These are phyloP conservation scores for Lineus longissimus DNA, from an alignment of 1,140 invertebrate genomes.

Conservation along the genomic window DNA sequence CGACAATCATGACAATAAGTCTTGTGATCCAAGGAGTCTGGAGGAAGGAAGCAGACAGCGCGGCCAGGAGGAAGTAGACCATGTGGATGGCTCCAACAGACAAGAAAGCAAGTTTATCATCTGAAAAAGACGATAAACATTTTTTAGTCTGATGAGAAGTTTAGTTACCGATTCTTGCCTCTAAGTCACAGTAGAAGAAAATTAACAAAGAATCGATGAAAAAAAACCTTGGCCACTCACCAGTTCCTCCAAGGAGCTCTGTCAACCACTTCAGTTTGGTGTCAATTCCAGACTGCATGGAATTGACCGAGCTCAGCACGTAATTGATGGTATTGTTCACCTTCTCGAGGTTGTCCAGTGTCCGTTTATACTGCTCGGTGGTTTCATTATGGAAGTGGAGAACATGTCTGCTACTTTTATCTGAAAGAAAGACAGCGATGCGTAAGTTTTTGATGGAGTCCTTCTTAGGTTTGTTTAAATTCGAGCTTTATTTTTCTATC, in stretches of 20 bases:
- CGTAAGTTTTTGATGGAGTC: too few relatives aligned
- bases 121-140: constrained; percentile 20
- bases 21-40: constrained; percentile 28
- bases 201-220: too few relatives aligned
- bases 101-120: constrained; percentile 35
- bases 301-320: constrained; percentile 57
- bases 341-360: constrained; percentile 60
- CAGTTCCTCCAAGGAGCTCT: constrained; percentile 58
- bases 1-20: constrained; percentile 24
- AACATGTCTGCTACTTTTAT: constrained; percentile 57
- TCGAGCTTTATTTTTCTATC: too few relatives aligned
- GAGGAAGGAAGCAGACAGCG: constrained; percentile 34
- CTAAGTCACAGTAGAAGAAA: too few relatives aligned
- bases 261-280: constrained; percentile 60
- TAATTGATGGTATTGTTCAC: constrained; percentile 62
- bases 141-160: too few relatives aligned
- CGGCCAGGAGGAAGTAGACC: constrained; percentile 41
- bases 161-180: too few relatives aligned
- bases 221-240: too few relatives aligned
- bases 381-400: constrained; percentile 59
- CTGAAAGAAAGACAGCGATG: constrained; percentile 38
- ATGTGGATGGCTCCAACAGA: constrained; percentile 37
- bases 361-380: constrained; percentile 58
- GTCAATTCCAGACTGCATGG: constrained; percentile 57
- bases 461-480: too few relatives aligned